Evolutionary conservation across 2,888 invertebrate genomes (phyloP).

Genomic region (Philaethria dido): DNA sequence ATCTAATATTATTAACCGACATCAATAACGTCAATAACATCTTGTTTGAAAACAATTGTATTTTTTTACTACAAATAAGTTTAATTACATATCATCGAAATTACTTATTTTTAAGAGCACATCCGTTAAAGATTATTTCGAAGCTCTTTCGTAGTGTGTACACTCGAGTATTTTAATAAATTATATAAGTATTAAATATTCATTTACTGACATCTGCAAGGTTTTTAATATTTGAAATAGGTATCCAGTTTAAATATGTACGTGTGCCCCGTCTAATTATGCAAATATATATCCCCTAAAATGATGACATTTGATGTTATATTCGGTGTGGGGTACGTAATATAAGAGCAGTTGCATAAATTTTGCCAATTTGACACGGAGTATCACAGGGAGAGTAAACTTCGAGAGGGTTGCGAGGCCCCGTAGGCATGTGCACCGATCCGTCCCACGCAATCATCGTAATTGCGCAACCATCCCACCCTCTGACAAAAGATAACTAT

Average conservation of each 20-base stretch:
- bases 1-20: no score
- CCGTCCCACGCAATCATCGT: conserved; percentile 53
- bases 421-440: conserved; percentile 37
- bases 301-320: conserved; percentile 77
- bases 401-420: conserved; percentile 35
- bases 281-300: conserved; percentile 62
- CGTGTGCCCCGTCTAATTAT: conserved; percentile 53
- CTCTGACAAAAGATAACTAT: conserved; percentile 75
- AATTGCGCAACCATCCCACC: conserved; percentile 68
- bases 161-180: neutral
- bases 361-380: conserved; percentile 79
- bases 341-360: conserved; percentile 75
- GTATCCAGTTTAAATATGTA: neutral
- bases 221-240: conserved; percentile 33
- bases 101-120: no score
- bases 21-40: no score
- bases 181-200: neutral
- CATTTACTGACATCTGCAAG: neutral
- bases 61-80: neutral
- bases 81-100: no score
- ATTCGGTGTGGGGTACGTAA: conserved; percentile 52
- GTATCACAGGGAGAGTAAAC: conserved; percentile 43
- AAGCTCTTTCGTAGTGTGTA: neutral
- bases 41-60: neutral
- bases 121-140: neutral